Evolutionary conservation across 2,888 invertebrate genomes (phyloP).

Genomic region (Alsophila aescularia): DNA sequence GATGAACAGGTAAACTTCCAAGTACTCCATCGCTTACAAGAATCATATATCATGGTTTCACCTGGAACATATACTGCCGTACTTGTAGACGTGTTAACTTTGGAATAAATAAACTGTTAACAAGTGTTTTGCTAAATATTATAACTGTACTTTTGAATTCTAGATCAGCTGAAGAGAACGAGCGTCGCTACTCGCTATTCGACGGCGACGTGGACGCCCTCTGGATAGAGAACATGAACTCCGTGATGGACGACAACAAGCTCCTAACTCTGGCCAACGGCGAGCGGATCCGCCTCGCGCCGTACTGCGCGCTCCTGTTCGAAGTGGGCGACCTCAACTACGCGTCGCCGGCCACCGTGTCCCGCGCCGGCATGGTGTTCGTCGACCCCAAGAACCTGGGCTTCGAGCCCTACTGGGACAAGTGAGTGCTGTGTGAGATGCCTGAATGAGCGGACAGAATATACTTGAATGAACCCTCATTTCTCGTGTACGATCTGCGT

Average conservation of each 20-base stretch:
- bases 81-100: no score
- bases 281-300: slow-evolving; percentile 92
- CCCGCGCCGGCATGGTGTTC: slow-evolving; percentile 96
- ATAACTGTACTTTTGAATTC: no score
- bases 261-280: slow-evolving; percentile 95
- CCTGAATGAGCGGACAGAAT: no score
- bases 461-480: no score
- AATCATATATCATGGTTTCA: no score
- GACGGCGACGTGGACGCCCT: slow-evolving; percentile 97
- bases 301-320: slow-evolving; percentile 92
- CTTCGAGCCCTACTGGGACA: slow-evolving; percentile 93
- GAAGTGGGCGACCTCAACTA: slow-evolving; percentile 95
- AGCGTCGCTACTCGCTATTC: slow-evolving; percentile 93
- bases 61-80: no score
- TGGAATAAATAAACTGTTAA: no score
- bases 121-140: no score
- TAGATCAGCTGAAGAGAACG: slow-evolving; percentile 88
- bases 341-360: slow-evolving; percentile 97
- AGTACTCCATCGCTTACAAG: neutral
- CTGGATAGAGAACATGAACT: slow-evolving; percentile 99
- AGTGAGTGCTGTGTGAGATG: no score
- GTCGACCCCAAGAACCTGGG: slow-evolving; percentile 96
- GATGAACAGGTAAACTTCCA: slow-evolving; percentile 88
- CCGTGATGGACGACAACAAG: slow-evolving; percentile 98
- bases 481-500: no score